Evolutionary conservation across 92 coral and sea anemone species (phyloP), one percentile per base, ranked within the genome.

Genomic region (Micromussa lordhowensis): DNA sequence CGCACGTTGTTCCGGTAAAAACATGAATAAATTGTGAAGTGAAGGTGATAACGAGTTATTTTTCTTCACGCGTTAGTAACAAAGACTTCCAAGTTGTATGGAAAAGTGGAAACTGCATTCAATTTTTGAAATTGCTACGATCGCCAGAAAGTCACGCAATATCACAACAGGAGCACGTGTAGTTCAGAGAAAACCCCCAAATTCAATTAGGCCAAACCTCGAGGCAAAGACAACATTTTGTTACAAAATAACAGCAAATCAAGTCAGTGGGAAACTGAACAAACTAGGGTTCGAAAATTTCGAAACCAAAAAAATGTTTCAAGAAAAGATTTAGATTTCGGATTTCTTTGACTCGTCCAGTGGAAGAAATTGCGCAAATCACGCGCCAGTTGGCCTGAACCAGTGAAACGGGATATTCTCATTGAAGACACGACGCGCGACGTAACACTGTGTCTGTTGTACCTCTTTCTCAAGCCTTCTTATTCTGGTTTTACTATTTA

Each of bases 91-190:
- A 38, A 14, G 18, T 73, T 36, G 51, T 36, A 24, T 66, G 32
- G 53, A 73, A 73, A 73, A 73, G 28, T 38, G 6, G 49, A 1
- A 15, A 17, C 38, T 22, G 10, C 78, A 24, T 18, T 17, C 10
- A 17, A 18, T 26, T 15, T 21, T 72, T 6, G 1, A 2, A 35
- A 72, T 73, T 32, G 78, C 24, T 21, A 10, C 16, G 29, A 38
- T 76, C 30, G 32, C 71, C 71, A 11, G 6, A 38, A 22, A 21
- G 58, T 76, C 80, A 76, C 80, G 80, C 80, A 76, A 76, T n/a
- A 44, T 10, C 3, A 38, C 7, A 18, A 75, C 22, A 16, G 26
- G 69, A 26, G 29, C 71, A 26, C 71, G 71, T 66, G 71, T 26
- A 35, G 51, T 28, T 7, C 55, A 76, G 53, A 49, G 53, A 24